phyloP scores from a whole-genome alignment of 1,140 invertebrate species.

The Drosophila pseudoobscura region DNA sequence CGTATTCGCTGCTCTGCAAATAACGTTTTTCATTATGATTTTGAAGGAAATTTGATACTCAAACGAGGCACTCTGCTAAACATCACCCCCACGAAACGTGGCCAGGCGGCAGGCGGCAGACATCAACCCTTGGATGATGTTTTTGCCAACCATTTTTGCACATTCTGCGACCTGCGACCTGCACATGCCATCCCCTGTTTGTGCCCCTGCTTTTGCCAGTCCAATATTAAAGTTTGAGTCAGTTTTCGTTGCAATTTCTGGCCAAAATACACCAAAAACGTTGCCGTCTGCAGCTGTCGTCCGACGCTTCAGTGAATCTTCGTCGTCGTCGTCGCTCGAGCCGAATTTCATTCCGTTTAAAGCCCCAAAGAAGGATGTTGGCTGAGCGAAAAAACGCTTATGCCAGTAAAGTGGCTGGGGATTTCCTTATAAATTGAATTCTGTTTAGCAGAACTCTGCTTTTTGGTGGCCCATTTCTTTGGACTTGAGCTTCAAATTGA shows the following conservation, averaged over 20 bases:
- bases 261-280: constrained; percentile 36
- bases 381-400: constrained; percentile 8
- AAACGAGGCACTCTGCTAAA: constrained; percentile 1
- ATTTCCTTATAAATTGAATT: constrained; percentile 32
- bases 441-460: constrained; percentile 9
- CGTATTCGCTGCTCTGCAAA: constrained; percentile 21
- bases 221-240: constrained; percentile 38
- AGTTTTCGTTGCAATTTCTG: constrained; percentile 46
- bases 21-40: constrained; percentile 44
- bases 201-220: constrained; percentile 15
- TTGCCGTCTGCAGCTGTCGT: constrained; percentile 47
- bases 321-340: constrained; percentile 7
- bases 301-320: constrained; percentile 33
- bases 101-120: background rate
- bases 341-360: constrained; percentile 45
- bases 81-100: constrained; percentile 1
- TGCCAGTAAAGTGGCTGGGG: constrained; percentile 1
- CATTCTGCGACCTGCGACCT: constrained; percentile 48
- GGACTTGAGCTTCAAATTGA: background rate
- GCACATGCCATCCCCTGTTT: constrained; percentile 33
- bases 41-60: constrained; percentile 46
- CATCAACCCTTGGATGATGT: constrained; percentile 28
- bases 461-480: background rate
- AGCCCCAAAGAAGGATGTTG: constrained; percentile 29
- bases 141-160: constrained; percentile 33